Base-by-base conservation (phyloP, 2,888 invertebrate genomes). In the Acleris laterana region DNA sequence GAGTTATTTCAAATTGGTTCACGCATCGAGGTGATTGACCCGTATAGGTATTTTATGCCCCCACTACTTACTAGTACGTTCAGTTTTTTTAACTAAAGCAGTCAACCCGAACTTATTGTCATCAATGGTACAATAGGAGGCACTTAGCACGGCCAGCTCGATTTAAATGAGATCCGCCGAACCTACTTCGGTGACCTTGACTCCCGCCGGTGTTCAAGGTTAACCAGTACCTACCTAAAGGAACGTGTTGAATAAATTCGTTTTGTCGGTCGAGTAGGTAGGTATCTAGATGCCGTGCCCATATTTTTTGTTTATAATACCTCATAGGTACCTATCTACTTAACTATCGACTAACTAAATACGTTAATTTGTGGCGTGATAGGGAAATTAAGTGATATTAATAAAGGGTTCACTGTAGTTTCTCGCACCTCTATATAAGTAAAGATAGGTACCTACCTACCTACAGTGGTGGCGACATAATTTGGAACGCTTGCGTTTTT, bases 91-190 rank as follows among this genome's bases (percentile, higher is more conserved):
- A 79, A 74, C 74, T 70, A 71, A 82, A 76, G 80, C 87, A 85
- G 84, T 84, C 86, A 85, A 85, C 85, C 84, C 80, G 79, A 88
- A 85, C 85, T 77, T 82, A 84, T 84, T 85, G 85, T 87, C 83
- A 81, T 80, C 75, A 75, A 71, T 74, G 77, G 72, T 81, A 89
- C 87, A 89, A 88, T 85, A 77, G 81, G 80, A 85, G 82, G 81
- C 80, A 81, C 82, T 83, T 77, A 77, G 72, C 74, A 75, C 76
- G 77, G 75, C 76, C 78, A 74, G 74, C 79, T 78, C 75, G 70
- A 78, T 80, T 80, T 78, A 74, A 69, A 77, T 78, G 79, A 79
- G 77, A 79, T 74, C 74, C 77, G 72, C 76, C 69, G 67, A 70
- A 70, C 61, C 66, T 53, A 60, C 52, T 55, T 74, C 74, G 65